Conservation (phyloP, 2,113 vertebrate species). For the Pica pica region DNA sequence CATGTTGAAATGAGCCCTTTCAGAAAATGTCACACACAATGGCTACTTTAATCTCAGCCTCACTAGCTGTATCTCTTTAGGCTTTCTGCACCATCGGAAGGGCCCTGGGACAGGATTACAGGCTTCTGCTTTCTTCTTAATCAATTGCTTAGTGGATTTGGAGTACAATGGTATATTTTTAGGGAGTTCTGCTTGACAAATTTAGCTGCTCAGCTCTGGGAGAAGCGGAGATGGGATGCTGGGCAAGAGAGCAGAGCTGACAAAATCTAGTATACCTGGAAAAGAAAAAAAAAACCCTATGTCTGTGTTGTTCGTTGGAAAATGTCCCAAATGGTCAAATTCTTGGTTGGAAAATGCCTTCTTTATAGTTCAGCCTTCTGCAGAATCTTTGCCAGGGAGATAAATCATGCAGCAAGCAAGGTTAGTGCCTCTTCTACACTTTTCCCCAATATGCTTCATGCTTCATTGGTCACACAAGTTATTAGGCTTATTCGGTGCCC, state of each 20-base stretch:
- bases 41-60: constrained; percentile 77
- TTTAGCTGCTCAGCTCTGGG: not conserved
- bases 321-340: not conserved
- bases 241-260: not conserved
- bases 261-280: not conserved
- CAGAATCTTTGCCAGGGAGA: not conserved
- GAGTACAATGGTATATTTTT: constrained; percentile 19
- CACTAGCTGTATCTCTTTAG: constrained; percentile 59
- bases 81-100: not conserved
- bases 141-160: constrained; percentile 52
- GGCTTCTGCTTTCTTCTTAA: constrained; percentile 55
- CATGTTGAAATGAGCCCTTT: constrained; percentile 80
- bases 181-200: not conserved
- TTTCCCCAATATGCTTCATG: not conserved
- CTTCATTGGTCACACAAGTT: constrained; percentile 46
- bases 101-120: constrained; percentile 65
- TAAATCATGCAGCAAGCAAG: constrained; percentile 13
- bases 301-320: not conserved
- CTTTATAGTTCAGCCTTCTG: constrained; percentile 2
- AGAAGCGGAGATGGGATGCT: not conserved
- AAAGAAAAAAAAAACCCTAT: not conserved
- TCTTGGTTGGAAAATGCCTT: not conserved
- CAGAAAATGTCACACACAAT: constrained; percentile 78
- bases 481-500: constrained; percentile 25
- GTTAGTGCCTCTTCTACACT: constrained; percentile 2